Base-by-base conservation (phyloP, 2,797 vertebrate species). In the Microcaecilia unicolor region DNA sequence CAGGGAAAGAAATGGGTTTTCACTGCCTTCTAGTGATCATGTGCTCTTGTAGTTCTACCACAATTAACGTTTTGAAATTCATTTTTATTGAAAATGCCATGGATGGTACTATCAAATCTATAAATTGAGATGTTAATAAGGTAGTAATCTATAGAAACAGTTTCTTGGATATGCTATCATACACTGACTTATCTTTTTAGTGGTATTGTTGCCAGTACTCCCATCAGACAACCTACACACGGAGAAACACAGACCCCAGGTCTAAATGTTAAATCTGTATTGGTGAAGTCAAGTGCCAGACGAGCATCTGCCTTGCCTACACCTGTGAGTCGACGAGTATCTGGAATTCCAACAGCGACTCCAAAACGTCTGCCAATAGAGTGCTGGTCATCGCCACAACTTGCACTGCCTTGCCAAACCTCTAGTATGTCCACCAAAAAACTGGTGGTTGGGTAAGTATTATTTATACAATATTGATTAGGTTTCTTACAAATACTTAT, bases 281-380 rank as follows among this genome's bases (percentile, higher is more conserved):
- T 54, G 0, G 13, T 59, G 44, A 87, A 83, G 45, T 56, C 71
- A 13, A 83, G 65, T 7, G 5, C 45, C 2, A 72, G 53, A 0
- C 72, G 58, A 3, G 44, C 56, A 1, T 90, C 90, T 0, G 71
- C 65, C 8, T 41, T 94, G 6, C 92, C 92, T 7, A 93, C 90
- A 0, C 87, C 92, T 0, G 25, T 81, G 5, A 54, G 50, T 13
- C 66, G 68, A 13, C 68, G 73, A 9, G 17, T 57, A 19, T 87
- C 86, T 0, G 44, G 72, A 18, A 58, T 91, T 36, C 76, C 81
- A 3, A 26, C 44, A 5, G 15, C 41, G 4, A 87, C 87, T 4
- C 86, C 88, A 1, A 74, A 49, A 27, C 62, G 69, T 18, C 4
- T 31, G 4, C 39, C 64, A 10, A 67, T 56, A 12, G 9, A n/a